Evolutionary conservation across 1,140 invertebrate genomes (phyloP), one percentile per base, ranked within the genome.

Genomic region (Pseudobourletiella spinata): DNA sequence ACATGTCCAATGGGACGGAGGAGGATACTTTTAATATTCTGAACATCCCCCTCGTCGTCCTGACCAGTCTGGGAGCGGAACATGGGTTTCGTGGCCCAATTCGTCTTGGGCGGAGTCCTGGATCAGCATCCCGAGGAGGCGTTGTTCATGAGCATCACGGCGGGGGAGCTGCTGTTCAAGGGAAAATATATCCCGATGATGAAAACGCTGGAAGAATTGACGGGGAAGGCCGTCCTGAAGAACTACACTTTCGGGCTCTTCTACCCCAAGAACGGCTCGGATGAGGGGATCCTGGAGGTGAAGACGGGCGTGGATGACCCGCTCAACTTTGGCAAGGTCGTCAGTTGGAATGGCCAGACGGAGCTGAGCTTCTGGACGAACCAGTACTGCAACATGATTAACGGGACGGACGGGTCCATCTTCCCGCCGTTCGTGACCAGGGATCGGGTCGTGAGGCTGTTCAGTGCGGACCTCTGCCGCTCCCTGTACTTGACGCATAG

Each of bases 401-500:
- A 56, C 29, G 60, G 60, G 15, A 57, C 52, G 1, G 60, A 62
- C 28, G 60, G 60, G 15, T 57, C 42, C 1, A 32, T 62, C 35
- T 62, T 62, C 25, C 60, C 60, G 25, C 60, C 60, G 16, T 62
- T 57, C 32, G 54, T 62, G 3, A 25, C 51, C 1, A 15, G 24
- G n/a, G 57, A 68, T 25, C 24, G 61, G 22, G 25, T 59, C 15
- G 6, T 67, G 15, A 24, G 46, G 4, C 29, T 71, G 30, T 72
- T 69, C 39, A 64, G 51, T 32, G 35, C 62, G 3, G 69, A 69
- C 18, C 39, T 72, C 43, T 74, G 43, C 67, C 84, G 84, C 67
- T 81, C 84, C 0, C 74, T 89, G 20, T 79, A 77, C 24, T 80
- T 86, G 0, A 75, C 76, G 58, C 88, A 79, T 70, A 75, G 80